Evolutionary conservation across 2,888 invertebrate species (phyloP), one percentile per base, ranked within the genome.

Genomic region (Liopterus haemorrhoidalis): DNA sequence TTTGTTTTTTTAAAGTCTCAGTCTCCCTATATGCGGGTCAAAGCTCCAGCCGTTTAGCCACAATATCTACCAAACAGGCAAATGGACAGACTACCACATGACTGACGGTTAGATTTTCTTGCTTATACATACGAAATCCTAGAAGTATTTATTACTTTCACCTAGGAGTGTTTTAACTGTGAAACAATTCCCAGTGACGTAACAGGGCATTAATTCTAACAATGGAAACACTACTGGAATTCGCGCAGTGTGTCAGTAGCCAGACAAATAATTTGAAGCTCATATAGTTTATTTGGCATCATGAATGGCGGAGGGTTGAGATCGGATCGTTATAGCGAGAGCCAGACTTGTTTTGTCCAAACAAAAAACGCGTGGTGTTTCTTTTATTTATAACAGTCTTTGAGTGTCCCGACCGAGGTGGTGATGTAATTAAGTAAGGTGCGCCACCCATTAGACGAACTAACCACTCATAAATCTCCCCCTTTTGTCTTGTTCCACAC

Each of bases 391-490:
- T 64, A 57, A 57, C 54, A 52, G 57, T 60, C 65, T 66, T 66
- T 66, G 65, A 61, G 57, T 64, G 65, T 65, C 59, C 65, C 65
- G 65, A 59, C 62, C 57, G 55, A 64, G 63, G 64, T 66, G 65
- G 60, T 65, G 65, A 64, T 64, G 65, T 66, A 66, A 66, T 66
- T 66, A 66, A 65, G 60, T 57, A 61, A 61, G 62, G 63, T 64
- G 60, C 62, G 65, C 66, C 65, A 65, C 65, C 67, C 65, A 66
- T 67, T 65, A 65, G 63, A 63, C 57, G 58, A 59, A 59, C 57
- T 60, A 61, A 56, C 56, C 63, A 56, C 56, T 63, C 65, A 65
- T 67, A 67, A 67, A 67, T 67, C 66, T 64, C 57, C 62, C 32
- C 57, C 59, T 58, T 61, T 63, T 60, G 60, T 62, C 59, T 59